A percentile compares a stretch with the other conserved stretches of the same genome.
phyloP scores from a whole-genome alignment of 2,113 vertebrate species.

The Peucedramus taeniatus region DNA sequence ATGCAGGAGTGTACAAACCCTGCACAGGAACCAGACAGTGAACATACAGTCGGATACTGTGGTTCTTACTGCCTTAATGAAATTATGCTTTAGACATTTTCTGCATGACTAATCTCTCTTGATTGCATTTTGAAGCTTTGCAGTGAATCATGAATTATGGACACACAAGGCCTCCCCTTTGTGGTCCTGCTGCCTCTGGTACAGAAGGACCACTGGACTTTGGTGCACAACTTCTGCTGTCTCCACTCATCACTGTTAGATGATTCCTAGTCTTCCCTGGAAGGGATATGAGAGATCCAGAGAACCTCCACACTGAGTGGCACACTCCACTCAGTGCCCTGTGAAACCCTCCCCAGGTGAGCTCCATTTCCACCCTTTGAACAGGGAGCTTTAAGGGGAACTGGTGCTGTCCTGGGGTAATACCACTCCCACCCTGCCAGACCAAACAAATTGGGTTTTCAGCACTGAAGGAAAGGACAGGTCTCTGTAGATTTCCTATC shows the following conservation, averaged over 20 bases:
- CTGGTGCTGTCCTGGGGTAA: not conserved
- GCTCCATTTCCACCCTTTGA: not conserved
- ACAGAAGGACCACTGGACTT: not conserved
- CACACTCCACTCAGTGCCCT: not conserved
- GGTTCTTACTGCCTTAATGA: not conserved
- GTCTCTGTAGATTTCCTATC: not conserved
- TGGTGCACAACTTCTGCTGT: no score
- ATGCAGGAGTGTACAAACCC: not conserved
- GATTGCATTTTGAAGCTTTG: not conserved
- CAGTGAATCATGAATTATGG: not conserved
- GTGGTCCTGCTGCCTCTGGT: not conserved
- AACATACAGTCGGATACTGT: not conserved
- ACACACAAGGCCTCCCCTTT: not conserved
- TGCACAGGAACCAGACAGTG: not conserved
- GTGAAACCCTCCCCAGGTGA: not conserved
- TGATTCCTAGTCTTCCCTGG: rapidly evolving
- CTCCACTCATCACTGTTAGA: rapidly evolving
- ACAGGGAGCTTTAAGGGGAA: not conserved
- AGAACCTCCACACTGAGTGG: not conserved
- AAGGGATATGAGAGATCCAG: rapidly evolving
- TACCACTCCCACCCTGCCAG: not conserved
- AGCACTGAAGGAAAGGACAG: not conserved
- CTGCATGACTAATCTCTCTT: not conserved
- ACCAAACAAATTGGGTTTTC: not conserved
- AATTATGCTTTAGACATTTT: not conserved